Conservation (phyloP, 2,797 vertebrate genomes). For the Phaenicophaeus curvirostris region DNA sequence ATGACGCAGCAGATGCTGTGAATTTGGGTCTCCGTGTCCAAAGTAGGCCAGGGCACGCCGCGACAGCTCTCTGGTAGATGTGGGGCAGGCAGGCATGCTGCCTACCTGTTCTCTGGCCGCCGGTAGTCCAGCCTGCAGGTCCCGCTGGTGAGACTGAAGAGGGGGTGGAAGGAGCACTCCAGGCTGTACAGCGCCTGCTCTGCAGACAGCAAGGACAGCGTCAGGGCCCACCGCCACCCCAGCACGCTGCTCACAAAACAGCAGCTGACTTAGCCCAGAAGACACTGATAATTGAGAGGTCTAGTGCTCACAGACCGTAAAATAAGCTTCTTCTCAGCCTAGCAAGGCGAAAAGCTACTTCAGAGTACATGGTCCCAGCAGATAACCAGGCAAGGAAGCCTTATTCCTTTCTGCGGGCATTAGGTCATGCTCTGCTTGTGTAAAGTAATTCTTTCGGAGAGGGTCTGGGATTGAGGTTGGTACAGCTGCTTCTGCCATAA, state of each 20-base stretch:
- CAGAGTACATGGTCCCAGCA: fast-evolving
- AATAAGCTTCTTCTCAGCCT: neutral
- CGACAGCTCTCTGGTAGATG: fast-evolving
- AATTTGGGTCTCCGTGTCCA: neutral
- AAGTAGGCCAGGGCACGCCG: neutral
- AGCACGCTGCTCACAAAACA: fast-evolving
- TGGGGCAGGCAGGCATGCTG: fast-evolving
- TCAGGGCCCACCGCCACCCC: neutral
- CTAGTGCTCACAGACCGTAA: neutral
- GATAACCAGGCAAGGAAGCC: neutral
- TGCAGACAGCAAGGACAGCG: constrained; percentile 55
- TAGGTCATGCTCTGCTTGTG: too few species aligned
- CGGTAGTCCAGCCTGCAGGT: constrained; percentile 91
- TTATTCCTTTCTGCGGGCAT: too few species aligned
- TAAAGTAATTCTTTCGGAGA: neutral
- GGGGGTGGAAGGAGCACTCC: constrained; percentile 93
- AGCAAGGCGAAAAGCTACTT: neutral
- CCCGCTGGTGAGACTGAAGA: constrained; percentile 94
- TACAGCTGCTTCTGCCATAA: neutral
- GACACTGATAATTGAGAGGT: neutral
- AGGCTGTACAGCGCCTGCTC: constrained; percentile 94
- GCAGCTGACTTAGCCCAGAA: neutral
- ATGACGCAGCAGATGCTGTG: neutral
- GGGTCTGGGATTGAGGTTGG: neutral
- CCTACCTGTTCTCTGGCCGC: constrained; percentile 92